Conservation (phyloP, 2,113 vertebrate species). For the Seriola quinqueradiata region DNA sequence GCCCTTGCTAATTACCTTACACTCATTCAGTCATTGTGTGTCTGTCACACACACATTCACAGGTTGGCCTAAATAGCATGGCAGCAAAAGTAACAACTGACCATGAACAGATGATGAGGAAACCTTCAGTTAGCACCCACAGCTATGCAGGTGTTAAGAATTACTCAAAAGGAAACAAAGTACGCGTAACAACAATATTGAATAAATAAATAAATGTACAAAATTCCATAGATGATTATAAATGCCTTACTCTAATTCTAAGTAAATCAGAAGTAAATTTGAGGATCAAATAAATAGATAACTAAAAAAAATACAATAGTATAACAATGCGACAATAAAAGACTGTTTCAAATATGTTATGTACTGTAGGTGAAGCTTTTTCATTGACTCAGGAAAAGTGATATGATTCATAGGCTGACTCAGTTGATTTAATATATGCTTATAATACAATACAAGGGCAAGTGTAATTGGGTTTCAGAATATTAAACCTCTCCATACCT, state of each 20-base stretch:
- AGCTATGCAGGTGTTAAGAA: neutral
- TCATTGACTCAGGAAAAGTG: slow-evolving; percentile 70
- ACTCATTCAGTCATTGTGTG: slow-evolving; percentile 66
- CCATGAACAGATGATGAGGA: neutral
- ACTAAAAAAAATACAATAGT: neutral
- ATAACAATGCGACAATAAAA: slow-evolving; percentile 12
- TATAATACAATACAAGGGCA: slow-evolving; percentile 74
- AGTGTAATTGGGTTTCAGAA: slow-evolving; percentile 73
- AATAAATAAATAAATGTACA: no score
- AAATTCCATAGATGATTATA: neutral
- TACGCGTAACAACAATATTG: neutral
- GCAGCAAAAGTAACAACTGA: no score
- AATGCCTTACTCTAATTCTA: neutral
- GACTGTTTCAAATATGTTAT: slow-evolving; percentile 41
- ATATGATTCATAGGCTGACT: slow-evolving; percentile 71
- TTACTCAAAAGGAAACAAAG: neutral
- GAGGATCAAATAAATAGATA: no score
- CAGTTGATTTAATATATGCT: slow-evolving; percentile 70
- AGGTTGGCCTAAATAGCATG: neutral
- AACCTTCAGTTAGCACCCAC: slow-evolving; percentile 18
- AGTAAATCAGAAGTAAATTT: neutral
- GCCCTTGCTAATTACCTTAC: slow-evolving; percentile 66
- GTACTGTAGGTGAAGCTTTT: slow-evolving; percentile 48
- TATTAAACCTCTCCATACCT: slow-evolving; percentile 77
- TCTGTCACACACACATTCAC: slow-evolving; percentile 58